Percentiles rank a stretch among this genome's conserved stretches.
phyloP scores from a whole-genome alignment of 2,113 vertebrate genomes.

The Passer domesticus region DNA sequence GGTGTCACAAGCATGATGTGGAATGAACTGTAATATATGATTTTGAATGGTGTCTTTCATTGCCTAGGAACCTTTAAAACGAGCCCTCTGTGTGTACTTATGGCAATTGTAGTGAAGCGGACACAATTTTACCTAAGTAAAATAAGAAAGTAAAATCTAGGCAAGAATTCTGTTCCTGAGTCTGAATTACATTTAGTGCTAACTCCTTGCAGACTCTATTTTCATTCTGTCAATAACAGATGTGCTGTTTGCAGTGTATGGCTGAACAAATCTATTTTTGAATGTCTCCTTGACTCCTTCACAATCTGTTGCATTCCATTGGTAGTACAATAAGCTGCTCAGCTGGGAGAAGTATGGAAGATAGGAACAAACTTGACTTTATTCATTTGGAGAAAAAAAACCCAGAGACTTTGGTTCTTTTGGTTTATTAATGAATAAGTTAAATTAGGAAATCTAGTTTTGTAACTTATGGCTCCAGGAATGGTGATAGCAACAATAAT shows the following conservation, averaged over 20 bases:
- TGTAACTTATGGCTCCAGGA: background rate
- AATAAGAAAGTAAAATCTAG: constrained; percentile 13
- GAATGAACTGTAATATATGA: background rate
- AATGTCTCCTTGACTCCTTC: constrained; percentile 30
- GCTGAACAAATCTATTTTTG: constrained; percentile 37
- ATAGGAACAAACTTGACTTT: background rate
- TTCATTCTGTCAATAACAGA: constrained; percentile 54
- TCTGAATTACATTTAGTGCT: constrained; percentile 12
- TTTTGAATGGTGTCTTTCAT: constrained; percentile 4
- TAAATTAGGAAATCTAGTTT: background rate
- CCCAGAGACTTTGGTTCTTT: background rate
- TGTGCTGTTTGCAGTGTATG: constrained; percentile 30
- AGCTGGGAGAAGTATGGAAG: background rate
- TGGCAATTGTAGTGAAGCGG: background rate
- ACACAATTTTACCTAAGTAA: constrained; percentile 13
- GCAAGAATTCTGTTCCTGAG: background rate
- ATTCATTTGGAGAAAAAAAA: background rate
- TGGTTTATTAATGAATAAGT: background rate
- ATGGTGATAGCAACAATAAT: background rate
- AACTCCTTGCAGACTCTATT: constrained; percentile 10
- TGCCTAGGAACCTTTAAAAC: background rate
- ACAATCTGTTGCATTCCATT: constrained; percentile 18
- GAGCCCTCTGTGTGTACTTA: background rate
- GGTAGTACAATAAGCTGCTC: constrained; percentile 15
- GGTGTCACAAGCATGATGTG: background rate